Evolutionary conservation across 1,140 invertebrate species (phyloP).

Genomic region (Dendroctonus valens): DNA sequence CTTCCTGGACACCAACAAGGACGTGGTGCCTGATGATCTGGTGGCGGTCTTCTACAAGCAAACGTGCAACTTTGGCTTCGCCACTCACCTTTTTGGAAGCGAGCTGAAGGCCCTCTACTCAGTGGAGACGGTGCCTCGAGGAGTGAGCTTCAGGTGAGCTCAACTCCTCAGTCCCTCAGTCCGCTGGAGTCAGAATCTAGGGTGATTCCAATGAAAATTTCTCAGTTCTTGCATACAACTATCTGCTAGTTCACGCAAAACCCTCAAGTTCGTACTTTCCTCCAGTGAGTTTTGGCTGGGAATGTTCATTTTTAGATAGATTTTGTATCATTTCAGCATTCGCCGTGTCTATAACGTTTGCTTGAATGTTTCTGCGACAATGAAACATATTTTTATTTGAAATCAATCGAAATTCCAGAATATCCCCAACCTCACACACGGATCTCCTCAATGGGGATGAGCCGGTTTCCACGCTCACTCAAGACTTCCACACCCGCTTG

Average conservation of each 20-base stretch:
- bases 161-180: too few species aligned
- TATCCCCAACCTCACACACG: slow-evolving; percentile 86
- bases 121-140: slow-evolving; percentile 76
- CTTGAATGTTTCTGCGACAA: background rate
- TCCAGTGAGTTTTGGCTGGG: too few species aligned
- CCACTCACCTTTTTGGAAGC: slow-evolving; percentile 88
- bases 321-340: too few species aligned
- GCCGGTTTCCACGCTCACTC: slow-evolving; percentile 85
- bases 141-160: slow-evolving; percentile 67
- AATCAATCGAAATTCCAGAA: slow-evolving; percentile 53
- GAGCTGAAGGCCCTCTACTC: slow-evolving; percentile 86
- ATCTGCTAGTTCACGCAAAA: too few species aligned
- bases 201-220: too few species aligned
- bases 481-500: slow-evolving; percentile 91
- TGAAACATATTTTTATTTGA: background rate
- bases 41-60: slow-evolving; percentile 91
- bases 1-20: slow-evolving; percentile 89
- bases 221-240: too few species aligned
- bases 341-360: too few species aligned
- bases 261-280: too few species aligned
- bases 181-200: too few species aligned
- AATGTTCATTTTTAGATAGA: too few species aligned
- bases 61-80: slow-evolving; percentile 92
- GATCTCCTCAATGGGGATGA: slow-evolving; percentile 85
- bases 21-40: slow-evolving; percentile 88